Evolutionary conservation across 2,797 vertebrate species (phyloP).

Genomic region (Hydrolagus colliei): DNA sequence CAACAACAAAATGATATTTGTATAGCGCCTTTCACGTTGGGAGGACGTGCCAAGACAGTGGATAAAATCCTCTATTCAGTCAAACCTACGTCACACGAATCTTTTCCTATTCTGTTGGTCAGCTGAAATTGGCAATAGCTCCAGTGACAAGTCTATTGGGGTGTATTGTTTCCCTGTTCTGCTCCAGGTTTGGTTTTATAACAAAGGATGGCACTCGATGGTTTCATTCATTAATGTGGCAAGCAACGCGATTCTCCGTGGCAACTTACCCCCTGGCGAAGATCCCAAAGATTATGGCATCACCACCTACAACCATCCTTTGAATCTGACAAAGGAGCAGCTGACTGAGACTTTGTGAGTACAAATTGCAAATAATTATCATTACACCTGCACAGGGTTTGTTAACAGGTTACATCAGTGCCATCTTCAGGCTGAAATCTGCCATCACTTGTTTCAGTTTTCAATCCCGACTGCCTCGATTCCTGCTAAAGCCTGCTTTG

Average conservation of each 20-base stretch:
- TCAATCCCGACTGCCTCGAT: no score
- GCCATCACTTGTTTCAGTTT: not conserved
- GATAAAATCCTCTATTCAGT: not conserved
- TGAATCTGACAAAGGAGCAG: conserved; percentile 30
- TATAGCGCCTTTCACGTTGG: no score
- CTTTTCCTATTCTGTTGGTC: not conserved
- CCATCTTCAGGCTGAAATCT: conserved; percentile 10
- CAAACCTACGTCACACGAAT: not conserved
- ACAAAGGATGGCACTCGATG: conserved; percentile 12
- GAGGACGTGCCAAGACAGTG: no score
- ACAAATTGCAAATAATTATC: conserved; percentile 12
- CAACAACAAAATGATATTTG: no score
- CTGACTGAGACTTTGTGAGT: not conserved
- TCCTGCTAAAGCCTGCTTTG: not conserved
- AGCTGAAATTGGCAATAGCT: not conserved
- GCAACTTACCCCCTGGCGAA: conserved; percentile 8
- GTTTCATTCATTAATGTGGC: conserved; percentile 20
- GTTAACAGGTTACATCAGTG: not conserved
- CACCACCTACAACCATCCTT: conserved; percentile 9
- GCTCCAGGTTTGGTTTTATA: conserved; percentile 28
- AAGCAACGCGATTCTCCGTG: conserved; percentile 22
- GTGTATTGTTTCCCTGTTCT: not conserved
- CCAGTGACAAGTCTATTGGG: not conserved
- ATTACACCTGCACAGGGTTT: not conserved
- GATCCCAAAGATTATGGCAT: conserved; percentile 15